Base-by-base conservation (phyloP, 2,797 vertebrate genomes). In the Leptatherina wallacei region DNA sequence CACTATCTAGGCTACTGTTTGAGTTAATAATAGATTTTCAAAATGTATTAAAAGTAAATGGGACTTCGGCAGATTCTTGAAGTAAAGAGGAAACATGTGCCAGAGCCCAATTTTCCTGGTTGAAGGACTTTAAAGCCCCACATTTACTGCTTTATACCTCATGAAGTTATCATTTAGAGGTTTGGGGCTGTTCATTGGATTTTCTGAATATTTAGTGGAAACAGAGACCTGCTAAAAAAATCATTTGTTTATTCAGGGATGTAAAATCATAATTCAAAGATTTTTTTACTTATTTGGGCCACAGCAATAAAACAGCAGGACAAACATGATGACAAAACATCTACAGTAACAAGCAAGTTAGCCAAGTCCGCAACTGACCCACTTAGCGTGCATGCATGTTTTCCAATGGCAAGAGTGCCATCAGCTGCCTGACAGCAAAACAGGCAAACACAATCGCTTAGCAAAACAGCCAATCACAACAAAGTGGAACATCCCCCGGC, bases 321-420 rank as follows among this genome's bases (percentile, higher is more conserved):
- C 44, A n/a, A n/a, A 9, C 20, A 10, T 47, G 44, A 9, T n/a
- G 20, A 47, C 20, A 47, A n/a, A 47, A 47, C 20, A 47, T 47
- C 2, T n/a, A 47, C 44, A n/a, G 18, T 44, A 44, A 7, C 1
- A 44, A 44, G 20, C 44, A 47, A 47, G 7, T 47, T n/a, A 27
- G 40, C 4, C 27, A 29, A 64, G 61, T 24, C 30, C 29, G 22
- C 29, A 13, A 22, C 20, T 64, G 61, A 51, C 61, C 61, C 61
- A 51, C 61, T 64, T 64, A 51, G 42, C 30, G 22, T 30, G 6
- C 14, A 18, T 54, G 51, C 12, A 27, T 14, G 24, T 5, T 49
- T 33, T 33, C 18, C 24, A 47, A 13, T 22, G 29, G 10, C 42
- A 29, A 7, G 5, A 49, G 61, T 40, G 14, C 61, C 61, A 33